Base-by-base conservation (phyloP, 2,797 vertebrate genomes). In the Pantherophis alleghaniensis region DNA sequence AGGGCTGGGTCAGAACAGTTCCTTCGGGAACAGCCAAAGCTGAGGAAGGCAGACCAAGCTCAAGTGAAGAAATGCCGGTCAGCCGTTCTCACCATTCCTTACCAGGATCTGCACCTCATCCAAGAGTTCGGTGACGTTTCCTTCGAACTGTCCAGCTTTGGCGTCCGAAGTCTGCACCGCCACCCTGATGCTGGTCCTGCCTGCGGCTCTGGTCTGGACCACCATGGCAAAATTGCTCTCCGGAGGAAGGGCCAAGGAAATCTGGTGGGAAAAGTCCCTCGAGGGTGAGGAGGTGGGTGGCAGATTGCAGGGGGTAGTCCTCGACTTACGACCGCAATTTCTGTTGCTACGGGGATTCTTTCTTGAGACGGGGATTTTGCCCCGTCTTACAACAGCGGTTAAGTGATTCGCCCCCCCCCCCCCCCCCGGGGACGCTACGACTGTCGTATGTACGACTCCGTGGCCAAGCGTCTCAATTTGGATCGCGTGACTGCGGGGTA, bases 81-180 rank as follows among this genome's bases (percentile, higher is more conserved):
- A 53, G 51, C 51, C 9, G 1, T 18, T 79, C 32, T 11, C 32
- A 0, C 0, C 0, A 22, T 42, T 12, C 96, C 96, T 95, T 96
- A 98, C 97, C 96, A 97, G 95, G 37, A 98, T 97, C 92, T 98
- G 97, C 89, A 98, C 95, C 96, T 98, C 97, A 61, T 98, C 97
- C 9, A 96, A 96, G 26, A 98, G 92, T 83, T 97, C 97, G 13
- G 92, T 59, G 20, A 92, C 42, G n/a, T 93, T 92, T 5, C 96
- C 96, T 91, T 97, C 97, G 37, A 96, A 95, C 92, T 97, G 97
- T 42, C 93, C 95, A 4, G 93, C 94, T 3, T 95, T 93, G 5
- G 93, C 93, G 55, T 96, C 94, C 90, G 22, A 74, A 11, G 95
- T 91, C 24, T 4, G 93, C 92, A 97, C 97, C 0, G 92, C 94